Conservation (phyloP, 2,113 vertebrate genomes). For the Oreochromis tanganicae region DNA sequence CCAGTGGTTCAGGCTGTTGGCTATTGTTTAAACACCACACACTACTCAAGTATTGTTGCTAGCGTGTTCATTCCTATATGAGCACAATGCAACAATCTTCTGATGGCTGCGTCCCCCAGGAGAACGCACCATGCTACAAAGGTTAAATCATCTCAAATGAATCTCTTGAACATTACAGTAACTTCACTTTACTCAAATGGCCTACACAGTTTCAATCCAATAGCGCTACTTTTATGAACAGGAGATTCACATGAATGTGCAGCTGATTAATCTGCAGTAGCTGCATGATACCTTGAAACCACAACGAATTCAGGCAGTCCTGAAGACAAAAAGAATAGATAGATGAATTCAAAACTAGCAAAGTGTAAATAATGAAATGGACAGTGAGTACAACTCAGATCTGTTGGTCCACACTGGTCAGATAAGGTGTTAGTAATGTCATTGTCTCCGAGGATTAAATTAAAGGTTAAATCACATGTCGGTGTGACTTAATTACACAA, state of each 20-base stretch:
- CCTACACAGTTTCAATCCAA: not conserved
- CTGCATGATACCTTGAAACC: fast-evolving
- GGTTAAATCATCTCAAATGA: not conserved
- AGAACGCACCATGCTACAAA: not conserved
- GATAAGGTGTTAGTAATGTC: not conserved
- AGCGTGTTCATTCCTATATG: not conserved
- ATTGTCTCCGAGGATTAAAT: not conserved
- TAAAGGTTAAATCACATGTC: not conserved
- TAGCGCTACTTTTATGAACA: fast-evolving
- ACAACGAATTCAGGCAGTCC: not conserved
- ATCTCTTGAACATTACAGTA: not conserved
- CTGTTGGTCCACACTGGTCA: not conserved
- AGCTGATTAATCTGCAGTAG: not conserved
- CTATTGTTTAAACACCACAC: not conserved
- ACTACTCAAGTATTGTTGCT: fast-evolving
- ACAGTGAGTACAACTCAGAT: fast-evolving
- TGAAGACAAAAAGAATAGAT: not conserved
- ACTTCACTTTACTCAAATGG: not conserved
- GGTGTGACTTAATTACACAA: not conserved
- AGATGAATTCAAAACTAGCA: not conserved
- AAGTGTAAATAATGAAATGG: not conserved
- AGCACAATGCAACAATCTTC: not conserved
- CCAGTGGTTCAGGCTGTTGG: not conserved
- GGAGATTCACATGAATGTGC: not conserved
- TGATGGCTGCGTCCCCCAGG: not conserved